Evolutionary conservation across 2,113 vertebrate species (phyloP).

Genomic region (Planiliza haematocheilus): DNA sequence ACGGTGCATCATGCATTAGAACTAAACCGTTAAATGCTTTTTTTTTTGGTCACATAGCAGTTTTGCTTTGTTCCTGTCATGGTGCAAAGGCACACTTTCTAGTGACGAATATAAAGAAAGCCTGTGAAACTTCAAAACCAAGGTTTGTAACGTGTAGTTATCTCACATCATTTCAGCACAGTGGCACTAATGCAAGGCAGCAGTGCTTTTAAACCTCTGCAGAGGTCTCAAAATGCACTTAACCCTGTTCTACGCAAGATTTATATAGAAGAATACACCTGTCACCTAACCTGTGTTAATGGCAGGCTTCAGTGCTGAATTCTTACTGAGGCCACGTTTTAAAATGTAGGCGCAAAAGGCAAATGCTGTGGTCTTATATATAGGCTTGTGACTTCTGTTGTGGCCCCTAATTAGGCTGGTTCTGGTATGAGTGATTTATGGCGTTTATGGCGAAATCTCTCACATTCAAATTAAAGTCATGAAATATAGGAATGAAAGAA

Average conservation of each 20-base stretch:
- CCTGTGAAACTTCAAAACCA: conserved; percentile 11
- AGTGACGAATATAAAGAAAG: conserved; percentile 25
- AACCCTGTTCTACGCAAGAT: conserved; percentile 19
- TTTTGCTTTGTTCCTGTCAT: conserved; percentile 28
- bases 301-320: background rate
- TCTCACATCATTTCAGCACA: conserved; percentile 39
- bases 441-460: no score
- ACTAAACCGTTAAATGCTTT: background rate
- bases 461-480: no score
- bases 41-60: conserved; percentile 10
- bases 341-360: no score
- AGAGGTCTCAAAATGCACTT: conserved; percentile 32
- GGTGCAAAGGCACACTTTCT: conserved; percentile 23
- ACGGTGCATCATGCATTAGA: background rate
- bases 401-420: no score
- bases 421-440: no score
- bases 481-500: conserved; percentile 5
- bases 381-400: no score
- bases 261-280: conserved; percentile 34
- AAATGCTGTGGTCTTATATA: no score
- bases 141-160: conserved; percentile 39
- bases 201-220: conserved; percentile 47
- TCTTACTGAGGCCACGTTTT: no score
- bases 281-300: conserved; percentile 35
- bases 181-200: conserved; percentile 36